A percentile compares a stretch with the other conserved stretches of the same genome.
phyloP scores from a whole-genome alignment of 2,888 invertebrate genomes.

The Acheta domesticus region DNA sequence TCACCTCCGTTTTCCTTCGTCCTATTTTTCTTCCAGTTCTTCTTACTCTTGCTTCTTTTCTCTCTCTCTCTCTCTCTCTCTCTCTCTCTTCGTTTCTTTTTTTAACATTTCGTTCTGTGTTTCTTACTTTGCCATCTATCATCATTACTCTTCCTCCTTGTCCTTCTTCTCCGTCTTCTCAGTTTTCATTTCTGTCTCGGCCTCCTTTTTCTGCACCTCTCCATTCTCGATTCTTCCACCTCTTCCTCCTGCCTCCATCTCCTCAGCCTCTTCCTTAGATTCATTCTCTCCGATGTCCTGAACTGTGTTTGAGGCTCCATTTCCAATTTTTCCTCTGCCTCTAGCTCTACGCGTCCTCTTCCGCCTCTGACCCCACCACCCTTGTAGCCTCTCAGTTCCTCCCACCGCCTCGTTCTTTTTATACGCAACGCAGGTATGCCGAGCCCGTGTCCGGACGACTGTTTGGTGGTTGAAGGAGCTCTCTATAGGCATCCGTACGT shows the following conservation, averaged over 20 bases:
- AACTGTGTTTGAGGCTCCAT: neutral
- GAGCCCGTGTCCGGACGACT: too few species aligned
- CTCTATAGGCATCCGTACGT: too few species aligned
- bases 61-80: too few species aligned
- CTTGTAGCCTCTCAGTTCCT: too few species aligned
- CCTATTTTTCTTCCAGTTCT: too few species aligned
- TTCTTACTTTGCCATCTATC: neutral
- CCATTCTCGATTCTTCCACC: neutral
- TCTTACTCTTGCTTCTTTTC: too few species aligned
- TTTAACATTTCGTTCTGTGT: neutral
- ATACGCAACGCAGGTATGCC: too few species aligned
- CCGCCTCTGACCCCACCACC: neutral
- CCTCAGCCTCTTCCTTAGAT: neutral
- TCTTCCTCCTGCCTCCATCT: neutral
- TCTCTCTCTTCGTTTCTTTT: too few species aligned
- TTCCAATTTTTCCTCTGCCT: neutral
- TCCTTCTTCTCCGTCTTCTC: neutral
- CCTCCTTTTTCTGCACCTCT: neutral
- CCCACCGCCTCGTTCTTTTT: too few species aligned
- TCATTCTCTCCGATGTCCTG: neutral
- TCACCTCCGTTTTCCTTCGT: too few species aligned
- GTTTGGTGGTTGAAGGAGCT: too few species aligned
- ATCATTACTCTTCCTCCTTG: neutral
- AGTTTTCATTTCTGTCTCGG: neutral
- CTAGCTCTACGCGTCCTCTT: neutral